These are phyloP conservation scores for Acanthurus lineatus DNA, from an alignment of 2,797 vertebrate genomes.

Conservation along the genomic window DNA sequence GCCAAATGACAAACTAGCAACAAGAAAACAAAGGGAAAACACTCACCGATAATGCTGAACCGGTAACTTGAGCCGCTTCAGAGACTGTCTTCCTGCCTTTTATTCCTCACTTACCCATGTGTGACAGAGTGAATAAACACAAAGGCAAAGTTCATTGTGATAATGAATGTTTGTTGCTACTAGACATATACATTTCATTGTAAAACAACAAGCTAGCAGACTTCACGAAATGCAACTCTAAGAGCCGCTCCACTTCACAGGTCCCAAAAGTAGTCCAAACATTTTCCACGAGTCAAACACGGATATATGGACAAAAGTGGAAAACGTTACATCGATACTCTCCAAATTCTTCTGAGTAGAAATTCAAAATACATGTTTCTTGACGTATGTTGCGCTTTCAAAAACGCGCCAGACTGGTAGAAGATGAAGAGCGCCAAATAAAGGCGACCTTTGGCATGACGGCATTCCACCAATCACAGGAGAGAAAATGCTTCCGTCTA, in stretches of 20 bases:
- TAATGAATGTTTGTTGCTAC: constrained; percentile 17
- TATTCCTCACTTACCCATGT: constrained; percentile 2
- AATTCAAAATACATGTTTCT: constrained; percentile 34
- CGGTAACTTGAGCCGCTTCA: not conserved
- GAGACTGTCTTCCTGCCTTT: not conserved
- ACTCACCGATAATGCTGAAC: constrained; percentile 58
- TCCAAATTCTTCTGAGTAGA: not conserved
- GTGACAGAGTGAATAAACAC: not conserved
- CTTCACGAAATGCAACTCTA: constrained; percentile 2
- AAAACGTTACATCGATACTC: not conserved
- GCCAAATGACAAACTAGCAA: not conserved
- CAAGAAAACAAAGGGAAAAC: constrained; percentile 34
- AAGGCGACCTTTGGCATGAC: constrained; percentile 67
- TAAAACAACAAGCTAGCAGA: constrained; percentile 67
- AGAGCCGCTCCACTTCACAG: constrained; percentile 1
- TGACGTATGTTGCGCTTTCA: constrained; percentile 53
- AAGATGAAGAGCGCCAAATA: constrained; percentile 87
- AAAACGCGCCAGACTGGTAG: constrained; percentile 78
- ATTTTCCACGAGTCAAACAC: constrained; percentile 7
- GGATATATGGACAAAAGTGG: accelerated
- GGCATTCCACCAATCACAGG: constrained; percentile 77
- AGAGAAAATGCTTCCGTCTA: constrained; percentile 17
- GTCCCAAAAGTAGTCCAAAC: constrained; percentile 5
- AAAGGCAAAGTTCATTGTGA: constrained; percentile 17
- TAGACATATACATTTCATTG: not conserved